Evolutionary conservation across 2,888 invertebrate genomes (phyloP).

Genomic region (Chymomyza procnemis): DNA sequence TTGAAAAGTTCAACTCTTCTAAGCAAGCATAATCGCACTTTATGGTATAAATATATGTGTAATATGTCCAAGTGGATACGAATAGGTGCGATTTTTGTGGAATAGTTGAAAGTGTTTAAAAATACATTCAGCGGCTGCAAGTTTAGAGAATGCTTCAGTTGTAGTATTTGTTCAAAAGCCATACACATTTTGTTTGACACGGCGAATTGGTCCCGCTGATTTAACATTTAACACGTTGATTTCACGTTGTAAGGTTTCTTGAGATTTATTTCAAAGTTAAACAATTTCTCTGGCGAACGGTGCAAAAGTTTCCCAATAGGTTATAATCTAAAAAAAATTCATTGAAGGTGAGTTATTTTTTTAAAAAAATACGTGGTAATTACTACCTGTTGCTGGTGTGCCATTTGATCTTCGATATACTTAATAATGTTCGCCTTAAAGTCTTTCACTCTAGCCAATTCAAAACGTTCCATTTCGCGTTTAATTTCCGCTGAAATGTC

Average conservation of each 20-base stretch:
- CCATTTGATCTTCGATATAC: constrained; percentile 95
- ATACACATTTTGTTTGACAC: constrained; percentile 22
- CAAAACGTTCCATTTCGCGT: constrained; percentile 95
- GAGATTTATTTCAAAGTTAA: constrained; percentile 79
- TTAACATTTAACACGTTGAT: constrained; percentile 13
- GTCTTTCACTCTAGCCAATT: constrained; percentile 91
- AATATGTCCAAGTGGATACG: background rate
- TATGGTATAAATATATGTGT: constrained; percentile 31
- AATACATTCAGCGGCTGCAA: constrained; percentile 33
- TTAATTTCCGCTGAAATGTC: constrained; percentile 96
- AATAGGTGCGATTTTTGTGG: constrained; percentile 1
- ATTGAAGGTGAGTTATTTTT: background rate
- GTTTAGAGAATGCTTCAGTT: constrained; percentile 18
- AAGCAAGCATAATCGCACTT: constrained; percentile 35
- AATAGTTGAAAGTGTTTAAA: constrained; percentile 50
- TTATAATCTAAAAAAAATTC: constrained; percentile 66
- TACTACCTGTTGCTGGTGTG: constrained; percentile 93
- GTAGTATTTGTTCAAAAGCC: background rate
- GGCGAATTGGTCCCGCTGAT: constrained; percentile 66
- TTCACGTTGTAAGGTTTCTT: constrained; percentile 39
- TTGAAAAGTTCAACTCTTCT: constrained; percentile 60
- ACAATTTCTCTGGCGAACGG: constrained; percentile 96
- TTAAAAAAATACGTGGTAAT: background rate
- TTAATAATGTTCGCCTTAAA: constrained; percentile 93
- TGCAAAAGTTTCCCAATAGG: constrained; percentile 91